Percentiles rank a stretch among this genome's conserved stretches.
Evolutionary conservation across 2,797 vertebrate genomes (phyloP).

Genomic region (Alectoris magna): DNA sequence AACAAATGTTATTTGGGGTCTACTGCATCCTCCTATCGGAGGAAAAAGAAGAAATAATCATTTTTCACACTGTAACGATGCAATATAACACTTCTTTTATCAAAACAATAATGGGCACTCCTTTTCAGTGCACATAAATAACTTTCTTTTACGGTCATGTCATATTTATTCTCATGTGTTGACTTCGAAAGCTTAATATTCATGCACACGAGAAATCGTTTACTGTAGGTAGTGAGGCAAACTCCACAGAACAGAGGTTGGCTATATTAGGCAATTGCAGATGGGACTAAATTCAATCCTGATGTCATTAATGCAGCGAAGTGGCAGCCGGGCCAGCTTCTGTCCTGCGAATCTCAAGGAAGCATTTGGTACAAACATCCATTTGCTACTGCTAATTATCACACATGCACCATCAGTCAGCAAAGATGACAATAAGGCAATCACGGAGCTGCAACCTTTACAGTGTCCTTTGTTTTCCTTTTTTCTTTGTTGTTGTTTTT

Average conservation of each 20-base stretch:
- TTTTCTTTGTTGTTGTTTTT: neutral
- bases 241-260: slow-evolving; percentile 27
- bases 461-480: neutral
- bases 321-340: slow-evolving; percentile 8
- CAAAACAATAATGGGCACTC: slow-evolving; percentile 22
- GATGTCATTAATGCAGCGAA: neutral
- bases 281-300: slow-evolving; percentile 49
- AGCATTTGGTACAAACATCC: neutral
- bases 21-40: neutral
- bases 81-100: neutral
- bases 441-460: neutral
- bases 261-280: slow-evolving; percentile 21
- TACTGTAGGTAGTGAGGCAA: neutral
- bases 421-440: neutral
- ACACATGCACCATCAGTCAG: neutral
- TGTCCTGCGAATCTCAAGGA: neutral
- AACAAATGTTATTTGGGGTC: neutral
- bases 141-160: slow-evolving; percentile 39
- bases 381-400: neutral
- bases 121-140: slow-evolving; percentile 13
- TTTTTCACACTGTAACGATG: slow-evolving; percentile 16
- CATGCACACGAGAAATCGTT: slow-evolving; percentile 23
- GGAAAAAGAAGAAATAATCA: slow-evolving; percentile 9
- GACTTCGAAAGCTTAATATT: slow-evolving; percentile 51
- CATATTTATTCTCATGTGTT: slow-evolving; percentile 30